A percentile compares a stretch with the other conserved stretches of the same genome.
Evolutionary conservation across 2,797 vertebrate genomes (phyloP).

Genomic region (Rhabdomys pumilio): DNA sequence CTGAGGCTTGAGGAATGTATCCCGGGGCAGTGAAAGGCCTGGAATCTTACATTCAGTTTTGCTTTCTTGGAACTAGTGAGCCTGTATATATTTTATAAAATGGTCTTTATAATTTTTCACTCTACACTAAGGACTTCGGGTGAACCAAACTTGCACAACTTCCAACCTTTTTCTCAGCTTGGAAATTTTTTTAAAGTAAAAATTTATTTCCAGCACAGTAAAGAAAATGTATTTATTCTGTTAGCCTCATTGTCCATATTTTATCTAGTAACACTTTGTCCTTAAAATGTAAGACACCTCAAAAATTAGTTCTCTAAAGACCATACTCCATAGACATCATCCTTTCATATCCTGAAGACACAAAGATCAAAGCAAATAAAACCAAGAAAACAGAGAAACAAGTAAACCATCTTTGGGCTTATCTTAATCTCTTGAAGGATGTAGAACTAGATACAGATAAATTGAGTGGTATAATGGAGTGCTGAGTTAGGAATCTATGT

Average conservation of each 20-base stretch:
- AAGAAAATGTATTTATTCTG: background rate
- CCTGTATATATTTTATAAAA: no score
- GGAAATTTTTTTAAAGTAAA: background rate
- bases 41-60: no score
- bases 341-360: background rate
- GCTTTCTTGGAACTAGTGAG: no score
- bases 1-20: no score
- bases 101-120: no score
- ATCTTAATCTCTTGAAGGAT: background rate
- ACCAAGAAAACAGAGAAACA: background rate
- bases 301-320: background rate
- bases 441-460: background rate
- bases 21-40: no score
- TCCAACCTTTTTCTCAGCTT: background rate
- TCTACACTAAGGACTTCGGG: background rate
- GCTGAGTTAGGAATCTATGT: background rate
- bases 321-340: background rate
- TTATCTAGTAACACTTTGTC: slow-evolving; percentile 33
- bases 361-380: background rate
- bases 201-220: background rate
- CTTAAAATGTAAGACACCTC: slow-evolving; percentile 37
- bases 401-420: background rate
- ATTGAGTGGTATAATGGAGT: background rate
- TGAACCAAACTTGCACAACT: background rate
- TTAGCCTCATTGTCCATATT: background rate